Evolutionary conservation across 2,113 vertebrate species (phyloP), one percentile per base, ranked within the genome.

Genomic region (Lagopus leucura): DNA sequence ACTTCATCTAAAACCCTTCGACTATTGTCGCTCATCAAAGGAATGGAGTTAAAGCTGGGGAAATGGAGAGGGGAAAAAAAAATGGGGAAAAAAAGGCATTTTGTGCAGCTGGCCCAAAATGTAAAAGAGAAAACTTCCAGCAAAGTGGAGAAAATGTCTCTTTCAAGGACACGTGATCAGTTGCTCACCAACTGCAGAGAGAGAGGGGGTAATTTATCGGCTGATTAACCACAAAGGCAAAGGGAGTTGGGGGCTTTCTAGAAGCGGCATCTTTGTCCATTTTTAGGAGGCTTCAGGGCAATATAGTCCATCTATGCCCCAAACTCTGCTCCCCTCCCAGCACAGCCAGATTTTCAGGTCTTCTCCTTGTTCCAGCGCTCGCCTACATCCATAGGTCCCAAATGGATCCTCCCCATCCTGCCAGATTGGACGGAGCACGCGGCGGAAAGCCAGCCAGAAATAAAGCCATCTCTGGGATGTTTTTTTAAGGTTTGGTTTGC

Each of bases 401-500:
- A 87, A 75, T 52, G 73, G 67, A 87, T 82, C 86, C 38, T 92
- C 73, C 83, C 67, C 63, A 52, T 66, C 83, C 91, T 69, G 84
- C 93, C 94, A 95, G 94, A 73, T 95, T 76, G 91, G 86, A 79
- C 20, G 0, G 1, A 90, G 74, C 45, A 57, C 0, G 0, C 0
- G 5, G 61, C 73, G 87, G 84, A 80, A 36, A 48, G 10, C 8
- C 43, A 8, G 91, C 93, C 93, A 90, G 48, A 93, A 89, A 87
- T 10, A 58, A 94, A 94, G 87, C 87, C 91, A 45, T 43, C 69
- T 47, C 82, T 57, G 87, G 74, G 93, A 87, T 89, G 52, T 61
- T 91, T 93, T 54, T 24, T 55, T 12, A 89, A 94, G 81, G 78
- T 79, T 91, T 92, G 91, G 82, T 73, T 91, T 85, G 94, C 89